Evolutionary conservation across 2,888 invertebrate species (phyloP), one percentile per base, ranked within the genome.

Genomic region (Agrochola lychnidis): DNA sequence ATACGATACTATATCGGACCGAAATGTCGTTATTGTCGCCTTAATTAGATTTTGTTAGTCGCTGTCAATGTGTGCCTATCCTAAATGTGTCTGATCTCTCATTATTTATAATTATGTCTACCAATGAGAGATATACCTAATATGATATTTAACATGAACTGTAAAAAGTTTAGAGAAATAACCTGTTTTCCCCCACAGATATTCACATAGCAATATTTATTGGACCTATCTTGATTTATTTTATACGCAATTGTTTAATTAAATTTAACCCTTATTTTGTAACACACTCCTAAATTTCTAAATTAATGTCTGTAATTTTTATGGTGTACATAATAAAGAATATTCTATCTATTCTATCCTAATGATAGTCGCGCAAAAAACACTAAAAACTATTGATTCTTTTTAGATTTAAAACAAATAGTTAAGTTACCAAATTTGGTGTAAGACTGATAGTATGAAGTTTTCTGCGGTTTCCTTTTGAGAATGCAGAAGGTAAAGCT

Each of bases 371-470:
- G 9, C 7, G 12, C 14, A 67, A 48, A 14, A 30, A 48, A 48
- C 9, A 30, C 14, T 12, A 5, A 67, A 1, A 19, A 7, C 25
- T 7, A 22, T 45, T 66, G 67, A 22, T 30, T 30, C 4, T 30
- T 48, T 30, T 48, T 48, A 14, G 48, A 10, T n/a, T 40, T 19
- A 25, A 62, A 48, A 25, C 16, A n/a, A 57, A 57, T 10, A 42
- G 25, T 56, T 48, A 12, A 48, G 68, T 62, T 69, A 69, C 51
- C 59, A 45, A 53, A 36, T 42, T 68, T n/a, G 51, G n/a, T 61
- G 59, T 76, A 68, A n/a, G 77, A 76, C 76, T 76, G 78, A 67
- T 66, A 57, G 25, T 51, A 19, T 57, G 61, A 56, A 22, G 25
- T 25, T 40, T 73, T 51, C 22, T 22, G 25, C 9, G n/a, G 12